phyloP scores from a whole-genome alignment of 1,140 invertebrate species.

The Drosophila leontia region DNA sequence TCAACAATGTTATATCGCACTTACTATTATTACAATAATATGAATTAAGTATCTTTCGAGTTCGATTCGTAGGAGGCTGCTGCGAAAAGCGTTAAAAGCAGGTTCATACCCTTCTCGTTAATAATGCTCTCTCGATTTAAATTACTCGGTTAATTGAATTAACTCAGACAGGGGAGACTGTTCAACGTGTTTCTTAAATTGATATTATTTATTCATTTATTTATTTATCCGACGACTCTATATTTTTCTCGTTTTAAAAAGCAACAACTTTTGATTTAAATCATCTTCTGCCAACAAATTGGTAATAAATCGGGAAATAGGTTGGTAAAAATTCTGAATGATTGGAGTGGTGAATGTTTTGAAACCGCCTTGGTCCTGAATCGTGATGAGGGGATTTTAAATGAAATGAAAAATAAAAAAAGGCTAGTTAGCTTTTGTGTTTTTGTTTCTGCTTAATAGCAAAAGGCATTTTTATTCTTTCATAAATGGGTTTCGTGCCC shows the following conservation, averaged over 20 bases:
- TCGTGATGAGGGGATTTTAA: constrained; percentile 11
- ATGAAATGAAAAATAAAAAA: constrained; percentile 24
- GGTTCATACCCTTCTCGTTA: constrained; percentile 28
- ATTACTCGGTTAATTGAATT: constrained; percentile 70
- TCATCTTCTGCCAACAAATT: constrained; percentile 24
- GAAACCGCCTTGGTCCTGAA: constrained; percentile 69
- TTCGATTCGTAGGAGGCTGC: constrained; percentile 54
- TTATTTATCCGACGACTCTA: constrained; percentile 30
- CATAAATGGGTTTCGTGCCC: constrained; percentile 39
- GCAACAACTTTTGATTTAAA: constrained; percentile 72
- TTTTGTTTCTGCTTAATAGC: constrained; percentile 61
- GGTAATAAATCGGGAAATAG: constrained; percentile 1
- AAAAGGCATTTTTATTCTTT: constrained; percentile 75
- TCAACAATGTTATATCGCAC: constrained; percentile 54
- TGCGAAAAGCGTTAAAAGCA: constrained; percentile 51
- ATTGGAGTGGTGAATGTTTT: constrained; percentile 29
- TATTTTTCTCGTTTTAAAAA: constrained; percentile 16
- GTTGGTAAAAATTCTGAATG: constrained; percentile 1
- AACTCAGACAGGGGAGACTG: constrained; percentile 63
- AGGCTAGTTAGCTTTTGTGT: constrained; percentile 18
- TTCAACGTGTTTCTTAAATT: constrained; percentile 50
- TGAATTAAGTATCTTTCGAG: constrained; percentile 36
- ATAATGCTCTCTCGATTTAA: constrained; percentile 38
- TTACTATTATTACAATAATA: constrained; percentile 51
- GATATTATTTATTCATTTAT: constrained; percentile 51